These are phyloP conservation scores for Diplodus puntazzo DNA, from an alignment of 2,797 vertebrate genomes.

Conservation along the genomic window DNA sequence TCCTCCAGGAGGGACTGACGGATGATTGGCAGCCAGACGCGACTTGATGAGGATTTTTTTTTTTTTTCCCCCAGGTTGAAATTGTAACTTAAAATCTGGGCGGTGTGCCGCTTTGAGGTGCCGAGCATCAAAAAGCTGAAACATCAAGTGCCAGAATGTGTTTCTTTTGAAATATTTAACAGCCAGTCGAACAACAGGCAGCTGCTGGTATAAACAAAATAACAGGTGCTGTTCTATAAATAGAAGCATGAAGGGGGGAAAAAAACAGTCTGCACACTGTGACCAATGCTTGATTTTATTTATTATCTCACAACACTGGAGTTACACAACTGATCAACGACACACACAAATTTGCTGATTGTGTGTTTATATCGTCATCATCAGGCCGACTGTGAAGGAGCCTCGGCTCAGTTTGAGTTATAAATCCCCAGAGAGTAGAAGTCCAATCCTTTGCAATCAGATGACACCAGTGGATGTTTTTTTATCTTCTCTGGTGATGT, in stretches of 20 bases:
- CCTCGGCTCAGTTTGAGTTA: neutral
- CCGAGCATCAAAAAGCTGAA: constrained; percentile 15
- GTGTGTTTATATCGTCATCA: neutral
- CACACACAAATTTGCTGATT: neutral
- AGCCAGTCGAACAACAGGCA: constrained; percentile 32
- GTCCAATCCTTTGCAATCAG: neutral
- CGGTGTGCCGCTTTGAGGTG: constrained; percentile 29
- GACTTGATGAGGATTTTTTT: constrained; percentile 23
- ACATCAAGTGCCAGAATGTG: constrained; percentile 19
- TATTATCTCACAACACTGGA: neutral
- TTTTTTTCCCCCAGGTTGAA: constrained; percentile 18
- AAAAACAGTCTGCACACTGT: constrained; percentile 6
- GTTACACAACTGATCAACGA: neutral
- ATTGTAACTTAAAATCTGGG: constrained; percentile 19
- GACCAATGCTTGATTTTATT: constrained; percentile 1
- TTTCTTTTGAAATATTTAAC: constrained; percentile 41
- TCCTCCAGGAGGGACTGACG: constrained; percentile 26
- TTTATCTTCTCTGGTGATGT: neutral
- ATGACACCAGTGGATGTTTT: neutral
- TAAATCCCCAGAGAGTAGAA: neutral
- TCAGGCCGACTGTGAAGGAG: neutral
- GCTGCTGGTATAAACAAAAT: constrained; percentile 28
- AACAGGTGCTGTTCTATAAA: constrained; percentile 32
- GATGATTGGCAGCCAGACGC: constrained; percentile 56
- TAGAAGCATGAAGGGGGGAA: constrained; percentile 3